Conservation (phyloP, 2,113 vertebrate species). For the Ailuropoda melanoleuca region DNA sequence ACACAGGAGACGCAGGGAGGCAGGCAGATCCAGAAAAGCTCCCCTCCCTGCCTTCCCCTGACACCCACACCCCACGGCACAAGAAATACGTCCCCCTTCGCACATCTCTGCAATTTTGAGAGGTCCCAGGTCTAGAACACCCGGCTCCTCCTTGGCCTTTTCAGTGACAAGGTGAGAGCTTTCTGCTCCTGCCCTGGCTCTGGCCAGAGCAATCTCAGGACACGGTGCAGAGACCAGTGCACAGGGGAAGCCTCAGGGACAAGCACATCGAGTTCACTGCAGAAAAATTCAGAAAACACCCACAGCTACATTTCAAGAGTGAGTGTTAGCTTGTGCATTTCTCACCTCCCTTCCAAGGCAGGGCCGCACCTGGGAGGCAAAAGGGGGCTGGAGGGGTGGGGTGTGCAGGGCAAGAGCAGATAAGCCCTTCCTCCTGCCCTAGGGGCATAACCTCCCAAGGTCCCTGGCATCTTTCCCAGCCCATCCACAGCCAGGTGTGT, state of each 20-base stretch:
- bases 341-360: background rate
- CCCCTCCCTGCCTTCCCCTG: background rate
- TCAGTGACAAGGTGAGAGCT: background rate
- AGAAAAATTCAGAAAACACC: background rate
- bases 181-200: background rate
- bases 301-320: slow-evolving; percentile 26
- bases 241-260: background rate
- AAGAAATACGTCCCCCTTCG: background rate
- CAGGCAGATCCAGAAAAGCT: background rate
- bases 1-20: background rate
- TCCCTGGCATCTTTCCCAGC: background rate
- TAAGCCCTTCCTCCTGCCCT: background rate
- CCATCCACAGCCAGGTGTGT: background rate
- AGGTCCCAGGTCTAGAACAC: background rate
- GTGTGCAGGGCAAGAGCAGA: background rate
- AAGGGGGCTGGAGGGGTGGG: accelerated
- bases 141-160: background rate
- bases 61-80: background rate
- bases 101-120: background rate
- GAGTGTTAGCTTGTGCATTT: background rate
- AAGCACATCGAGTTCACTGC: background rate
- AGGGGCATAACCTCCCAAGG: background rate
- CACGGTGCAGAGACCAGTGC: background rate
- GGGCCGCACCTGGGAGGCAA: background rate
- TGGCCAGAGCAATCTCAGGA: background rate